Percentiles rank a stretch among this genome's conserved stretches.
phyloP scores from a whole-genome alignment of 2,113 vertebrate genomes.

The Heliornis fulica region DNA sequence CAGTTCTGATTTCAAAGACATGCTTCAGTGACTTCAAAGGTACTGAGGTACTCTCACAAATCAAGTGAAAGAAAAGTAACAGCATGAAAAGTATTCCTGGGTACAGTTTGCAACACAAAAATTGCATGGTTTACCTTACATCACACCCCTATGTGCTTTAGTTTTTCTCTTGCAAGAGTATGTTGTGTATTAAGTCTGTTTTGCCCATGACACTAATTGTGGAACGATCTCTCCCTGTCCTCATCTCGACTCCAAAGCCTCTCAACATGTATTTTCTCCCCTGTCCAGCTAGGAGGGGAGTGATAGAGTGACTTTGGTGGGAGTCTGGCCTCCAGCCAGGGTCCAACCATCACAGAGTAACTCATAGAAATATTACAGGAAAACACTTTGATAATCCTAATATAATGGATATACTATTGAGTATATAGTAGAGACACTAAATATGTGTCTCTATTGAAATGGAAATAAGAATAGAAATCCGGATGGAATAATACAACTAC shows the following conservation, averaged over 20 bases:
- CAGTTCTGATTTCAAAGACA: neutral
- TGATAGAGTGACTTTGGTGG: too few relatives aligned
- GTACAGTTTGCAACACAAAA: neutral
- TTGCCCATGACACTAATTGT: too few relatives aligned
- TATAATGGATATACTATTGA: neutral
- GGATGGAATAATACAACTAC: neutral
- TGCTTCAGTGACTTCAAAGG: neutral
- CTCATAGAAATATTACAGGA: neutral
- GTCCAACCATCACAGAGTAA: too few relatives aligned
- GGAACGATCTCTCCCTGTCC: too few relatives aligned
- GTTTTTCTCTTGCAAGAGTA: neutral
- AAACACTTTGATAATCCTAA: neutral
- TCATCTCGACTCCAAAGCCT: too few relatives aligned
- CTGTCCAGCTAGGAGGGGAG: too few relatives aligned
- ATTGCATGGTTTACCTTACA: neutral
- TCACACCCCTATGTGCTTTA: neutral
- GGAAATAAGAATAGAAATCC: neutral
- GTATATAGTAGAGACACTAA: too few relatives aligned
- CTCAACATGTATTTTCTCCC: too few relatives aligned
- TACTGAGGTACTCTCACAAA: neutral
- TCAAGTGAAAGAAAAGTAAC: neutral
- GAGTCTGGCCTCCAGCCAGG: too few relatives aligned
- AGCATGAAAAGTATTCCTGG: neutral
- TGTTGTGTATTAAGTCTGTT: too few relatives aligned
- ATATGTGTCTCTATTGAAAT: neutral